These are phyloP conservation scores for Drosophila sproati DNA, from an alignment of 1,140 invertebrate species.

Conservation along the genomic window DNA sequence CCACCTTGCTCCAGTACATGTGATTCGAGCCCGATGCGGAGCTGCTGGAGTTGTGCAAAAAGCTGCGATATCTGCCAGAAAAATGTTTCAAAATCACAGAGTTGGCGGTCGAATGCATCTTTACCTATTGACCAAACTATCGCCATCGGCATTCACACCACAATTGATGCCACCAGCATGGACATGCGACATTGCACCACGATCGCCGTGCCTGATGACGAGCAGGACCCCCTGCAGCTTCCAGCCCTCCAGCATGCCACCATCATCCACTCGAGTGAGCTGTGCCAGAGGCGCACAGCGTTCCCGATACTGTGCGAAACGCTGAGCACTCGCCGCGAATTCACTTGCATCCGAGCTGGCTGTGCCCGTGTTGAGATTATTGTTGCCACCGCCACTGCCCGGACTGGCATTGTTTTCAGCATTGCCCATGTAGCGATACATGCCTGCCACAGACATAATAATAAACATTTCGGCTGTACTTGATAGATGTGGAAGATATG, in stretches of 20 bases:
- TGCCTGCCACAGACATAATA: slow-evolving; percentile 86
- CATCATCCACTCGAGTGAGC: slow-evolving; percentile 89
- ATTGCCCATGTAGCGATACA: slow-evolving; percentile 90
- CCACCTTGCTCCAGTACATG: slow-evolving; percentile 89
- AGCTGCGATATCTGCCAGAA: slow-evolving; percentile 86
- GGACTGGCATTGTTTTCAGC: slow-evolving; percentile 38
- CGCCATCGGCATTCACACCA: slow-evolving; percentile 86
- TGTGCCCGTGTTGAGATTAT: slow-evolving; percentile 37
- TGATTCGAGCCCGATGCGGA: slow-evolving; percentile 86
- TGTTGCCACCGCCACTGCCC: slow-evolving; percentile 26
- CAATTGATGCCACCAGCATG: slow-evolving; percentile 91
- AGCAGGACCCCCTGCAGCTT: slow-evolving; percentile 91
- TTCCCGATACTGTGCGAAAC: slow-evolving; percentile 64
- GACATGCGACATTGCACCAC: slow-evolving; percentile 92
- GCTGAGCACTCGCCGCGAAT: slow-evolving; percentile 55
- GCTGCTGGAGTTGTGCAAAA: slow-evolving; percentile 86
- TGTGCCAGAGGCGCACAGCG: slow-evolving; percentile 89
- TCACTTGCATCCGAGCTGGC: slow-evolving; percentile 42
- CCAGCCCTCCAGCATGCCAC: slow-evolving; percentile 87
- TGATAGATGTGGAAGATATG: no score
- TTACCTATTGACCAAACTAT: slow-evolving; percentile 85
- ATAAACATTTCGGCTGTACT: background rate
- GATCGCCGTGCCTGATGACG: slow-evolving; percentile 94
- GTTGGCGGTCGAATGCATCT: slow-evolving; percentile 49
- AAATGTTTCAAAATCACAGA: background rate